phyloP scores from a whole-genome alignment of 2,113 vertebrate genomes.

The Tautogolabrus adspersus region DNA sequence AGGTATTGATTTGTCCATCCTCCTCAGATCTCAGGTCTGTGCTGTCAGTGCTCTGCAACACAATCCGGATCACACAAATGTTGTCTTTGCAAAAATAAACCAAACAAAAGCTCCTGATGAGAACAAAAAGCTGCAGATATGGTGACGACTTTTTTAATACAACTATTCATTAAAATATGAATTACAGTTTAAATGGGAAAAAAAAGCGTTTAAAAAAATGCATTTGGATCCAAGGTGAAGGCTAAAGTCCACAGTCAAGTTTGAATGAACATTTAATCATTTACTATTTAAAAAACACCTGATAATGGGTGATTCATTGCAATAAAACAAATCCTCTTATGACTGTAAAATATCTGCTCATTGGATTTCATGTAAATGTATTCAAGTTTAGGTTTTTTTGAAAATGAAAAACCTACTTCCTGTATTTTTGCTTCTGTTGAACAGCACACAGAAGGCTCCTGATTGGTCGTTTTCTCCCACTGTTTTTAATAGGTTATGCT shows the following conservation, averaged over 20 bases:
- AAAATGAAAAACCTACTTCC: not conserved
- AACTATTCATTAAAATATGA: not conserved
- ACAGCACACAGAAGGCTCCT: not conserved
- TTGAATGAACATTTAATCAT: not conserved
- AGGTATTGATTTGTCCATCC: not conserved
- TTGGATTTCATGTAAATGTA: not conserved
- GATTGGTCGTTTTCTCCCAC: not conserved
- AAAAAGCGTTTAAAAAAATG: not conserved
- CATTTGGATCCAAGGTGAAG: no score
- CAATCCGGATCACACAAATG: not conserved
- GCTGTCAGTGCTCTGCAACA: not conserved
- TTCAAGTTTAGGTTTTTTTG: not conserved
- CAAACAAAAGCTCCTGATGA: not conserved
- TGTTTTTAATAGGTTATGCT: not conserved
- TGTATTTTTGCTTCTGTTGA: not conserved
- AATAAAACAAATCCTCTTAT: no score
- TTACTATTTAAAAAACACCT: no score
- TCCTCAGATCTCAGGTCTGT: slow-evolving; percentile 33
- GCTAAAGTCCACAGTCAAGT: no score
- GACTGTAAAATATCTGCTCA: not conserved
- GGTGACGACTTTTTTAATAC: no score
- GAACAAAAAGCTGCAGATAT: not conserved
- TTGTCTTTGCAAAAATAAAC: not conserved
- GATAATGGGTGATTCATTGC: no score
- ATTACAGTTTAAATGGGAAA: not conserved